Evolutionary conservation across 2,888 invertebrate species (phyloP).

Genomic region (Leptinotarsa haldemani): DNA sequence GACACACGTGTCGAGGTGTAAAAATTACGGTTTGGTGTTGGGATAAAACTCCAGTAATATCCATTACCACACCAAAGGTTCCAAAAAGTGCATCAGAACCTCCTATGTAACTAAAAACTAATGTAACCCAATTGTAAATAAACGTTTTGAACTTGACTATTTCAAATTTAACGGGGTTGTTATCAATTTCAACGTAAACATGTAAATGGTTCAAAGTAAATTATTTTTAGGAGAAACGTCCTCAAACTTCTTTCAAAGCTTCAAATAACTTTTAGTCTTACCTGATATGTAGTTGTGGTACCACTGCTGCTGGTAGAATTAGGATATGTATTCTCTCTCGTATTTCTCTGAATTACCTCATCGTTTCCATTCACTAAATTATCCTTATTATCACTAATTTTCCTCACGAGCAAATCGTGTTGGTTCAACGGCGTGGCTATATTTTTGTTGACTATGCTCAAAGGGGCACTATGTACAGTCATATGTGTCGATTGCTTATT

Average conservation of each 20-base stretch:
- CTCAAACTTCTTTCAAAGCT: not conserved
- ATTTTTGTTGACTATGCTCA: conserved; percentile 73
- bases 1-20: too few relatives aligned
- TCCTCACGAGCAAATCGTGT: conserved; percentile 62
- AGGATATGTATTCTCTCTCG: conserved; percentile 48
- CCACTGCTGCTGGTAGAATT: conserved; percentile 38
- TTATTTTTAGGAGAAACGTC: too few relatives aligned
- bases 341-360: conserved; percentile 39
- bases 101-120: too few relatives aligned
- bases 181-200: too few relatives aligned
- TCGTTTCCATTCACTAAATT: conserved; percentile 31
- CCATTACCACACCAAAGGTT: too few relatives aligned
- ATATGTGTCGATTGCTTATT: conserved; percentile 65
- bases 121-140: too few relatives aligned
- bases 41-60: too few relatives aligned
- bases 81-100: too few relatives aligned
- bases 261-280: conserved; percentile 30
- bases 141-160: too few relatives aligned
- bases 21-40: too few relatives aligned
- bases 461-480: conserved; percentile 70
- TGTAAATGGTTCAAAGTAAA: too few relatives aligned
- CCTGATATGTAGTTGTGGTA: conserved; percentile 50
- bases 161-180: too few relatives aligned
- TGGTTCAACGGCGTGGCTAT: conserved; percentile 75
- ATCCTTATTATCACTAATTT: conserved; percentile 52